Base-by-base conservation (phyloP, 1,140 invertebrate genomes). In the Dendrolimus kikuchii region DNA sequence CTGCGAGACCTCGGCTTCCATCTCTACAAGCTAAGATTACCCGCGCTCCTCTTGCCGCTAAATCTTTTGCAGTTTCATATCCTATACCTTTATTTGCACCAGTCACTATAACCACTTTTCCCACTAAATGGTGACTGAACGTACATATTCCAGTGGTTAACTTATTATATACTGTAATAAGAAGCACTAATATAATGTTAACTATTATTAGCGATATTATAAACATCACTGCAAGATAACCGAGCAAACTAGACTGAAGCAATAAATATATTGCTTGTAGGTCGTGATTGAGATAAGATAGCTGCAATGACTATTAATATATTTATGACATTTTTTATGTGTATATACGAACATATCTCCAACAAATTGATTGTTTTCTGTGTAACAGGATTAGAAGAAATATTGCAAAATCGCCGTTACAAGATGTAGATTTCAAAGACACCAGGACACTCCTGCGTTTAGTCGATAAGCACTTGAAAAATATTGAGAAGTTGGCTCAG, bases 11-110 rank as follows among this genome's bases (percentile, higher is more conserved):
- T 51, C 66, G 71, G 8, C 86, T 65, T 62, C 93, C 76, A 84
- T 96, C 90, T 57, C 95, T 82, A 77, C 96, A 97, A 6, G 94
- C 95, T 86, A 97, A 89, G 41, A 96, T 91, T 36, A 97, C 91
- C 68, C 89, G 92, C 4, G 94, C 96, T 7, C 92, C 90, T 58
- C 92, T 73, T 57, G 73, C 86, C 1, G 65, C 65, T 7, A 67
- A 51, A 39, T 64, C 55, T 39, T 55, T 46, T 5, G 65, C 65
- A 10, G 62, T 67, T 7, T 51, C 44, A 41, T 55, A 67, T 6
- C 65, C 62, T n/a, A 67, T 61, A 5, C 65, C 65, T 0, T 50
- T 57, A 36, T 55, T 64, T 6, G 62, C 56, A 6, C 62, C 65
- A 2, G 65, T 67, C 6, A 64, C 53, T 8, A 67, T 51, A 4